phyloP scores from a whole-genome alignment of 2,888 invertebrate genomes.

The Metopia argyrocephala region DNA sequence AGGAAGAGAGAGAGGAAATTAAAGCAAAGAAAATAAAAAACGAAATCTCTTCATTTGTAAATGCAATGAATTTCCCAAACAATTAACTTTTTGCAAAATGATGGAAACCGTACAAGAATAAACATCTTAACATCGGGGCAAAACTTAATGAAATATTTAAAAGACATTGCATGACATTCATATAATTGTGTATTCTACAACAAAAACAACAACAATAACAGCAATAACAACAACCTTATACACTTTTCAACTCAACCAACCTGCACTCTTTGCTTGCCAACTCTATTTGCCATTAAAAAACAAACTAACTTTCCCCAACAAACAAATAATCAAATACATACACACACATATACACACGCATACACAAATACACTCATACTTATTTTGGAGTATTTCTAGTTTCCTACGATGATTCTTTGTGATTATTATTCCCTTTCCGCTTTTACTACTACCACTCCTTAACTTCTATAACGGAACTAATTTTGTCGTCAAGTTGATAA shows the following conservation, averaged over 20 bases:
- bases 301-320: neutral
- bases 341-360: too few species aligned
- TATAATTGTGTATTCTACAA: too few species aligned
- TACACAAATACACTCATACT: neutral
- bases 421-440: constrained; percentile 15
- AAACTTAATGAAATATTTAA: constrained; percentile 50
- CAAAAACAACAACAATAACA: too few species aligned
- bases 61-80: constrained; percentile 65
- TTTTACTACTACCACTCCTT: constrained; percentile 5
- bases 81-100: constrained; percentile 58
- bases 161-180: constrained; percentile 33
- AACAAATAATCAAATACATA: constrained; percentile 30
- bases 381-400: neutral
- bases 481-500: constrained; percentile 63
- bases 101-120: constrained; percentile 41
- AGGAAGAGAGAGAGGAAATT: too few species aligned
- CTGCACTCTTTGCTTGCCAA: neutral
- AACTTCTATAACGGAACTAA: constrained; percentile 52
- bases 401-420: neutral
- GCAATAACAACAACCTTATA: neutral
- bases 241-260: neutral
- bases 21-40: neutral
- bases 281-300: neutral
- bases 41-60: constrained; percentile 60
- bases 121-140: constrained; percentile 33